phyloP scores from a whole-genome alignment of 2,113 vertebrate genomes.

The Tragulus kanchil region DNA sequence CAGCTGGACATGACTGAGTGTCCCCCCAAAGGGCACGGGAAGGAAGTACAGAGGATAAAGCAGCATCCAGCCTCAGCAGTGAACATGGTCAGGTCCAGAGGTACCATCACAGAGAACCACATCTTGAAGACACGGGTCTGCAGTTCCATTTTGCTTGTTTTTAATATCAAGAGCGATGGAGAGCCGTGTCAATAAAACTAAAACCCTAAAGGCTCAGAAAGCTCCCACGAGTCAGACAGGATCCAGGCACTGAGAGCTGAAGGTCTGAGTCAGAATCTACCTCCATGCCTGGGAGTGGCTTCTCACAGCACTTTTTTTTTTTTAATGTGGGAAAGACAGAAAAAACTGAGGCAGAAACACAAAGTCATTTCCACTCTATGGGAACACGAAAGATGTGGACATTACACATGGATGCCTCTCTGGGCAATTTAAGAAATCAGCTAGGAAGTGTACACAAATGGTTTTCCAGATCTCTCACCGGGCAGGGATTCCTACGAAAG shows the following conservation, averaged over 20 bases:
- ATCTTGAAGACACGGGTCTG: neutral
- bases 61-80: neutral
- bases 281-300: neutral
- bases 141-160: neutral
- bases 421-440: neutral
- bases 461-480: neutral
- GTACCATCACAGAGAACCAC: neutral
- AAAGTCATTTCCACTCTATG: neutral
- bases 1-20: neutral
- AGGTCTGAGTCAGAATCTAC: slow-evolving; percentile 1
- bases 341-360: neutral
- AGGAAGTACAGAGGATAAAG: slow-evolving; percentile 11
- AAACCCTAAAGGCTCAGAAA: neutral
- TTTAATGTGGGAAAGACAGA: neutral
- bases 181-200: neutral
- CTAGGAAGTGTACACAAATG: neutral
- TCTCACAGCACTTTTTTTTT: neutral
- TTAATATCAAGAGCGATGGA: neutral
- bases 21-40: too few relatives aligned
- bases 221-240: neutral
- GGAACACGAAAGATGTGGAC: neutral
- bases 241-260: slow-evolving; percentile 58
- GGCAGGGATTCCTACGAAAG: slow-evolving; percentile 5
- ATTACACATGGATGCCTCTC: neutral
- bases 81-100: slow-evolving; percentile 26